Base-by-base conservation (phyloP, 2,113 vertebrate species). In the Rhinogobius similis region DNA sequence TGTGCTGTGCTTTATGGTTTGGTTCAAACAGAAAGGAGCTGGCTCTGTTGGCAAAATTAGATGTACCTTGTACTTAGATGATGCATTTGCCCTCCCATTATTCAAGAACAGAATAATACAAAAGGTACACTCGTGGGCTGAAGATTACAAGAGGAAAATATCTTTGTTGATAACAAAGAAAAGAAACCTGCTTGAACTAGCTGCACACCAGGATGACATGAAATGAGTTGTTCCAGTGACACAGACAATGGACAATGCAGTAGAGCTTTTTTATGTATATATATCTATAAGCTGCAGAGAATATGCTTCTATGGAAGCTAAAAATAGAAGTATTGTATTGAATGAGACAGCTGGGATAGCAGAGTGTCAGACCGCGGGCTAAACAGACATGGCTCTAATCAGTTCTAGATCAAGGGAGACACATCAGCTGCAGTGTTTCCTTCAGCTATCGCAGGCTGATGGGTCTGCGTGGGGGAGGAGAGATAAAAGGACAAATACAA, bases 321-420 rank as follows among this genome's bases (percentile, higher is more conserved):
- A 72, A 75, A 72, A 78, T 72, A 80, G 38, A 68, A 72, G 3
- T 68, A 46, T 70, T 14, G 52, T 52, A 74, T 38, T 73, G 68
- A 72, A 72, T 23, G 48, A 50, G 63, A 78, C 76, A 71, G 43
- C 63, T 78, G 63, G 36, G 68, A 72, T 36, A 55, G 41, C 52
- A 53, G 62, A 78, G 79, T 41, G 52, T 75, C 24, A 14, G 5
- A 23, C 76, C 13, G 2, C 55, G 70, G 71, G 81, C 64, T 67
- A 80, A 77, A 65, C 62, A 75, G 24, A 79, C 78, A 29, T 65
- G 61, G 43, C 50, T 77, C 66, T 65, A 66, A 82, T 81, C 72
- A 21, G 78, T 81, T 76, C 77, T 74, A 78, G 63, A 82, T 83
- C 73, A 79, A 75, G 61, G 63, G 52, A 72, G 71, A 67, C 23